Conservation (phyloP, 2,888 invertebrate genomes). For the Acleris cristana region DNA sequence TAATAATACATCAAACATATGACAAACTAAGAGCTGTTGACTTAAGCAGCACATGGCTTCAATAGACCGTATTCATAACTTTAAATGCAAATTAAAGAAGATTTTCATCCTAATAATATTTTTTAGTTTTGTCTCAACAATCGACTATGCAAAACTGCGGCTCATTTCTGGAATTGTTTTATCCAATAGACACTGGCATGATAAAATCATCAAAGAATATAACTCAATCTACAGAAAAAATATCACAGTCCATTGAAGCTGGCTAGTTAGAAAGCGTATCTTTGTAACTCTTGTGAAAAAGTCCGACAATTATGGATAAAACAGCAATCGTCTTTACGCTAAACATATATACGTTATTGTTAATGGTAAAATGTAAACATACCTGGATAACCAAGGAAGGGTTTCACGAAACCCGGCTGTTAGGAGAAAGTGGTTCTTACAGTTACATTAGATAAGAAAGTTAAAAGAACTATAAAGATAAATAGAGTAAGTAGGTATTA, state of each 20-base stretch:
- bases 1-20: slow-evolving; percentile 1
- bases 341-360: slow-evolving; percentile 16
- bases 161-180: no score
- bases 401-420: slow-evolving; percentile 20
- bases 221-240: neutral
- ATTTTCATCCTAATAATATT: neutral
- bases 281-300: slow-evolving; percentile 4
- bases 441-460: slow-evolving; percentile 26
- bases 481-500: slow-evolving; percentile 38
- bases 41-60: neutral
- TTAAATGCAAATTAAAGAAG: neutral
- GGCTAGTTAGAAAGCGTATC: slow-evolving; percentile 32
- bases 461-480: slow-evolving; percentile 8
- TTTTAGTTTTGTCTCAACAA: neutral
- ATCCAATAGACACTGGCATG: no score
- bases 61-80: neutral
- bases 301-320: slow-evolving; percentile 10
- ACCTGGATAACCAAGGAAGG: slow-evolving; percentile 37
- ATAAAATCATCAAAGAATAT: no score
- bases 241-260: slow-evolving; percentile 30
- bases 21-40: neutral
- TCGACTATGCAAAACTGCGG: neutral
- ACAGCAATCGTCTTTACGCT: slow-evolving; percentile 27
- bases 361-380: slow-evolving; percentile 33
- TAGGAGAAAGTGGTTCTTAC: slow-evolving; percentile 22